phyloP scores from a whole-genome alignment of 2,797 vertebrate species.

The Silurus aristotelis region DNA sequence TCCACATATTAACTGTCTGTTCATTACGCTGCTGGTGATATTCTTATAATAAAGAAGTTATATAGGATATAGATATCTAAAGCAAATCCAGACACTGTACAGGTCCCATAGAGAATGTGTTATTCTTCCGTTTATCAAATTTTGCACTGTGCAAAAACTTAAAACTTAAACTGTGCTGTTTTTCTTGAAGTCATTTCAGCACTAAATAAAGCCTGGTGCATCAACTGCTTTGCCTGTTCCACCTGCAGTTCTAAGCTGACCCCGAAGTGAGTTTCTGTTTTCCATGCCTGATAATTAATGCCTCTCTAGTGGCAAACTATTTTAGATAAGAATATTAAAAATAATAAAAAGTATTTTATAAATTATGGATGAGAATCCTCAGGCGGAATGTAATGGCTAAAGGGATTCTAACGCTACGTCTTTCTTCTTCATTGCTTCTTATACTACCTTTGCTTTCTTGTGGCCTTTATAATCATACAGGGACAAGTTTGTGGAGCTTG shows the following conservation, averaged over 20 bases:
- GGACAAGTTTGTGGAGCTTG: conserved; percentile 98
- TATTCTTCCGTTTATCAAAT: not conserved
- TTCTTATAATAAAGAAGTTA: not conserved
- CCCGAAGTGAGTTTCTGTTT: conserved; percentile 80
- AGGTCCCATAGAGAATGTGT: not conserved
- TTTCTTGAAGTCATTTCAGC: conserved; percentile 81
- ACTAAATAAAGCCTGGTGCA: conserved; percentile 90
- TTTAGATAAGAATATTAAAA: not conserved
- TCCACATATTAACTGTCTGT: no score
- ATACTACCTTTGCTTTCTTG: not conserved
- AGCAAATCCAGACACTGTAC: not conserved
- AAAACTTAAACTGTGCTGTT: not conserved
- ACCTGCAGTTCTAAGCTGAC: conserved; percentile 88
- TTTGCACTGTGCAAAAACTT: not conserved
- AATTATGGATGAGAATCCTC: not conserved
- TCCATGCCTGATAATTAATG: not conserved
- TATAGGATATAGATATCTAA: not conserved
- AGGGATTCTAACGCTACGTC: not conserved
- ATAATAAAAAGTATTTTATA: not conserved
- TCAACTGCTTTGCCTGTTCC: conserved; percentile 85
- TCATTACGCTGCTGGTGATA: no score
- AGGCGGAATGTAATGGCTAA: not conserved
- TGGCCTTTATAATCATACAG: conserved; percentile 65
- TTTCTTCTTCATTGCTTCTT: not conserved
- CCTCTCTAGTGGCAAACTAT: not conserved